These are phyloP conservation scores for Ailurus styani DNA, from an alignment of 2,113 vertebrate species.

Conservation along the genomic window DNA sequence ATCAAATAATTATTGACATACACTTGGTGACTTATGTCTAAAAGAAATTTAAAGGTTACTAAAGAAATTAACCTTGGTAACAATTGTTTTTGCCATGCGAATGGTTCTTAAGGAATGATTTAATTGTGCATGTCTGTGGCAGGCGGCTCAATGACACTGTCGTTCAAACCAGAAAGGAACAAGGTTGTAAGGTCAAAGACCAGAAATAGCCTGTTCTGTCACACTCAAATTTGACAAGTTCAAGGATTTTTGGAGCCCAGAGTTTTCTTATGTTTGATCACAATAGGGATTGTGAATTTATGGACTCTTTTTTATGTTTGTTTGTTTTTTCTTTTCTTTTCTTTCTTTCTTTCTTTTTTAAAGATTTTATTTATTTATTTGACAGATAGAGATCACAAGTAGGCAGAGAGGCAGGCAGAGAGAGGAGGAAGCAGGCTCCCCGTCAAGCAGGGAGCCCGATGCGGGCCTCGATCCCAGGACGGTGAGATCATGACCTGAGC, in stretches of 20 bases:
- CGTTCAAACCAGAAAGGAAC: not conserved
- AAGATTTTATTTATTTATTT: too few relatives aligned
- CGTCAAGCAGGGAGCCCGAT: too few relatives aligned
- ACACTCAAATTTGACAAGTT: not conserved
- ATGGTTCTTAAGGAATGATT: slow-evolving; percentile 52
- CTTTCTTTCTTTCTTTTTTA: too few relatives aligned
- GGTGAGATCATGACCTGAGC: too few relatives aligned
- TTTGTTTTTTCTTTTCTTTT: rapidly evolving
- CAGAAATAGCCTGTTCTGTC: not conserved
- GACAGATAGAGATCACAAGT: too few relatives aligned
- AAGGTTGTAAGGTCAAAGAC: slow-evolving; percentile 33
- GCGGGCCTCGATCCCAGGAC: too few relatives aligned
- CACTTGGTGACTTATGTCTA: slow-evolving; percentile 48
- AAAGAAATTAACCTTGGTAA: slow-evolving; percentile 61
- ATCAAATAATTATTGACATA: slow-evolving; percentile 65
- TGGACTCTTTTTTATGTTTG: not conserved
- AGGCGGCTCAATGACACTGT: not conserved
- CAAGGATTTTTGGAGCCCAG: not conserved
- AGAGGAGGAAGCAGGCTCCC: too few relatives aligned
- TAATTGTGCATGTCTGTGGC: slow-evolving; percentile 28
- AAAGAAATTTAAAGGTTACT: slow-evolving; percentile 65
- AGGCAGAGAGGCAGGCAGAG: too few relatives aligned
- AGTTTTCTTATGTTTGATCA: slow-evolving; percentile 21
- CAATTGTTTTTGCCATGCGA: slow-evolving; percentile 50
- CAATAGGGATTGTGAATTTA: not conserved